phyloP scores from a whole-genome alignment of 2,113 vertebrate genomes.

The Cricetomys ansorgei region DNA sequence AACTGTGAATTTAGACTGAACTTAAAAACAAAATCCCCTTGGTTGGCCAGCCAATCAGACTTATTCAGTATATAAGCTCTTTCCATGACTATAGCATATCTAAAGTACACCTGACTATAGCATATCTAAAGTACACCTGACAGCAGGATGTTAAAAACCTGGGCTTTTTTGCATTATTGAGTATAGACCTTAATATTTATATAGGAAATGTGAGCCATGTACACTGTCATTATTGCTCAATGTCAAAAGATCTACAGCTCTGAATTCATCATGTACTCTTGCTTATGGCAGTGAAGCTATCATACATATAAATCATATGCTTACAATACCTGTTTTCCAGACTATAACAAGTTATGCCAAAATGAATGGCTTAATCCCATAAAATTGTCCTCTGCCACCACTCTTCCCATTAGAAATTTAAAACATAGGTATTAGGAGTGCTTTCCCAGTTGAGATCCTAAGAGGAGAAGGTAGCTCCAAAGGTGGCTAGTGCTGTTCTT shows the following conservation, averaged over 20 bases:
- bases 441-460: neutral
- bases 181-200: neutral
- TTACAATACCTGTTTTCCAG: neutral
- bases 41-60: constrained; percentile 1
- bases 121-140: neutral
- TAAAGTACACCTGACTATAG: neutral
- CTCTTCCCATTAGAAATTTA: neutral
- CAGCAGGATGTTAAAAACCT: neutral
- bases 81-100: neutral
- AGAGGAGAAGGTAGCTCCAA: neutral
- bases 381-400: neutral
- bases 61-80: neutral
- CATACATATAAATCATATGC: neutral
- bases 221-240: neutral
- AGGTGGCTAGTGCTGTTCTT: neutral
- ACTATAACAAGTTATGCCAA: neutral
- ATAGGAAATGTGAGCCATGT: neutral
- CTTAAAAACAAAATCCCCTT: constrained; percentile 40
- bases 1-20: constrained; percentile 46
- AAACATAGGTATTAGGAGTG: neutral
- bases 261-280: constrained; percentile 21
- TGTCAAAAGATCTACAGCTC: neutral
- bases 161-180: neutral
- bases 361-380: neutral
- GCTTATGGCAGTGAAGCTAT: neutral